Conservation (phyloP, 2,113 vertebrate genomes). For the Anseranas semipalmata region DNA sequence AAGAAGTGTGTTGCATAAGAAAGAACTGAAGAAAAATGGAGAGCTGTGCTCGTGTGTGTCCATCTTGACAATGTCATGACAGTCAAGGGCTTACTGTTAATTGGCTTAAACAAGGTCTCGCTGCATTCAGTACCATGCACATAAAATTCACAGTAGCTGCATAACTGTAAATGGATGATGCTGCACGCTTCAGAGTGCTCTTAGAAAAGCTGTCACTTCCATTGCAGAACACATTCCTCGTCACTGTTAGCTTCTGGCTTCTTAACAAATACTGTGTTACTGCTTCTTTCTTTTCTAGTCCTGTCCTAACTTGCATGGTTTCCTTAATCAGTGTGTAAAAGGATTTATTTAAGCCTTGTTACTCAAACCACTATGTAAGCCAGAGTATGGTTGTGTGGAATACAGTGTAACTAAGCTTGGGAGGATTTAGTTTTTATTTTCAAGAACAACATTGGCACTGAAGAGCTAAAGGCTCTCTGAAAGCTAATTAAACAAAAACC, state of each 20-base stretch:
- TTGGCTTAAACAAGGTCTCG: background rate
- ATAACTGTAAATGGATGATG: fast-evolving
- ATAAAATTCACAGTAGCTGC: no score
- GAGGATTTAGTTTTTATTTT: background rate
- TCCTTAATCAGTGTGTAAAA: fast-evolving
- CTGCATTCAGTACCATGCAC: fast-evolving
- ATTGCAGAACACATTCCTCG: fast-evolving
- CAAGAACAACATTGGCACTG: fast-evolving
- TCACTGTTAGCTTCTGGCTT: background rate
- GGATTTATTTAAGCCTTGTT: background rate
- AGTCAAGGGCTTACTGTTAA: background rate
- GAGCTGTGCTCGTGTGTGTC: background rate
- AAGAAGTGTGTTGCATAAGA: background rate
- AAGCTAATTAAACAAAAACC: no score
- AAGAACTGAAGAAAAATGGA: fast-evolving
- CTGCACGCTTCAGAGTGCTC: fast-evolving
- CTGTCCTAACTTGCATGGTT: fast-evolving
- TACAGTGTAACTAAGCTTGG: fast-evolving
- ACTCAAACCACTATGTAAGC: fast-evolving
- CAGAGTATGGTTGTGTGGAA: fast-evolving
- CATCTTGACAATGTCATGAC: fast-evolving
- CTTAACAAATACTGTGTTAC: fast-evolving
- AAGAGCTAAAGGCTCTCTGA: background rate
- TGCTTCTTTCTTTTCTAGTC: fast-evolving
- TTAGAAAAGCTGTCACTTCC: background rate